Conservation (phyloP, 1,140 invertebrate species). For the Anastrepha ludens region DNA sequence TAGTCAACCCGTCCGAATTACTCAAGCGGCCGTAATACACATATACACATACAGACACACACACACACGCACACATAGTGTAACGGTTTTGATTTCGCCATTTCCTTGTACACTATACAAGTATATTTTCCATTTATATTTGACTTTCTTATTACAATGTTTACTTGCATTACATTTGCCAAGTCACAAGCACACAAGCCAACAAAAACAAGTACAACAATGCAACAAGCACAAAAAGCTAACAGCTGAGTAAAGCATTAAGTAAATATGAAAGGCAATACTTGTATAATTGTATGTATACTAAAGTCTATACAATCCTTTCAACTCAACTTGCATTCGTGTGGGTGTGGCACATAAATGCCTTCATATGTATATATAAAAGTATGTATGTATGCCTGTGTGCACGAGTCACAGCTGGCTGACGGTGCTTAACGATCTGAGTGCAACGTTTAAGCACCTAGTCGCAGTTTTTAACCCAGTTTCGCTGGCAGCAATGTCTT, state of each 20-base stretch:
- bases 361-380: not conserved
- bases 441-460: conserved; percentile 35
- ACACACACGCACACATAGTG: not conserved
- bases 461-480: conserved; percentile 50
- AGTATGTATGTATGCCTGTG: not conserved
- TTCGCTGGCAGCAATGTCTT: conserved; percentile 36
- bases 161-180: conserved; percentile 32
- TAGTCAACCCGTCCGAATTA: not conserved
- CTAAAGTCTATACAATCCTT: not conserved
- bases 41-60: not conserved
- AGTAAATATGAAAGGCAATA: conserved; percentile 36
- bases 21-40: not conserved
- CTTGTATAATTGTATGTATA: not conserved
- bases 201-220: not conserved
- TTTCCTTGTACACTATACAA: not conserved
- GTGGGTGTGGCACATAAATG: not conserved
- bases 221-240: not conserved
- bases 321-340: not conserved
- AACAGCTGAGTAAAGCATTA: conserved; percentile 19
- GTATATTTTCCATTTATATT: conserved; percentile 14
- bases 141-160: conserved; percentile 38
- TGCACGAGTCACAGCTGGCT: not conserved
- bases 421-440: conserved; percentile 30
- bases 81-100: not conserved
- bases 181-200: not conserved